Percentiles rank a stretch among this genome's conserved stretches.
Evolutionary conservation across 2,888 invertebrate species (phyloP).

Genomic region (Cephonodes hylas): DNA sequence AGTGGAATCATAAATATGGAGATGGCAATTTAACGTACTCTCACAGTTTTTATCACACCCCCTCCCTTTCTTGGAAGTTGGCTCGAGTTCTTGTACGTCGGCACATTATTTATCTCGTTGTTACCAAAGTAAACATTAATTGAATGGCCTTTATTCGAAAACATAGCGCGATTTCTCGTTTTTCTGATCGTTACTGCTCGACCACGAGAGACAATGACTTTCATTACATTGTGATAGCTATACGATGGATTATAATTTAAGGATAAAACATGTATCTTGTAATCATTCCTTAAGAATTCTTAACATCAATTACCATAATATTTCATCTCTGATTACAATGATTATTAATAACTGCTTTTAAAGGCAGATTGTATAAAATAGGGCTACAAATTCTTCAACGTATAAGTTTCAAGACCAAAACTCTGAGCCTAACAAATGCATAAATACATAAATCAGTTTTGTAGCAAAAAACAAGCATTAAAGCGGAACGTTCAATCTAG

Average conservation of each 20-base stretch:
- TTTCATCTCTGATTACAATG: not conserved
- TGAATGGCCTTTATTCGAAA: not conserved
- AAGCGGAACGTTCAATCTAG: slow-evolving; percentile 8
- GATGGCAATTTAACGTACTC: slow-evolving; percentile 63
- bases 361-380: not conserved
- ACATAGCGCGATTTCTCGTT: no score
- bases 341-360: slow-evolving; percentile 1
- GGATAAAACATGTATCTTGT: no score
- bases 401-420: not conserved
- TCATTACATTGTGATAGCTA: no score
- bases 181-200: no score
- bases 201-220: no score
- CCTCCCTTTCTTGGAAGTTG: slow-evolving; percentile 18
- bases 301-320: not conserved
- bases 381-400: not conserved
- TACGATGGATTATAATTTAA: no score
- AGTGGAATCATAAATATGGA: slow-evolving; percentile 73
- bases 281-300: not conserved
- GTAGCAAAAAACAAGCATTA: slow-evolving; percentile 1
- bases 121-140: not conserved
- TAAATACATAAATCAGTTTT: slow-evolving; percentile 1
- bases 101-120: not conserved
- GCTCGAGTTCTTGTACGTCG: slow-evolving; percentile 1
- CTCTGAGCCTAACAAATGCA: not conserved
- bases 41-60: slow-evolving; percentile 52